A percentile compares a stretch with the other conserved stretches of the same genome.
These are phyloP conservation scores for Homalodisca vitripennis DNA, from an alignment of 1,140 invertebrate genomes.

Conservation along the genomic window DNA sequence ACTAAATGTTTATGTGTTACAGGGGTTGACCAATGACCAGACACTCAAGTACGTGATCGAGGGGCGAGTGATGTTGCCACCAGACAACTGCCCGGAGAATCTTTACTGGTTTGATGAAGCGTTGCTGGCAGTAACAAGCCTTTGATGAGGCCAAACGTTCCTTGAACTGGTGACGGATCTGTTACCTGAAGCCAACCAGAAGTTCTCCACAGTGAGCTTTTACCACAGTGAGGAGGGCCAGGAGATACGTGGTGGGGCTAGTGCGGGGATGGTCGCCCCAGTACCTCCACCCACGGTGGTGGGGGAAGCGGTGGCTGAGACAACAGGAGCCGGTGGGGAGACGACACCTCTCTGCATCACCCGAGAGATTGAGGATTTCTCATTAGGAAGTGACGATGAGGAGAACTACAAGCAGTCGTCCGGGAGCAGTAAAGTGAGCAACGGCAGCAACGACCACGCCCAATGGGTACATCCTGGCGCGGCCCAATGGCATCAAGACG, in stretches of 20 bases:
- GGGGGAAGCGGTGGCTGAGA: not conserved
- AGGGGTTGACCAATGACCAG: constrained; percentile 76
- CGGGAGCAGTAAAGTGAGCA: constrained; percentile 51
- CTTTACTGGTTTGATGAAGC: constrained; percentile 85
- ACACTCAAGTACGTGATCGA: constrained; percentile 81
- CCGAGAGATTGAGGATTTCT: constrained; percentile 43
- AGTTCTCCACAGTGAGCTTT: constrained; percentile 73
- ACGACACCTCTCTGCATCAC: constrained; percentile 43
- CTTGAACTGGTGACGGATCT: constrained; percentile 63
- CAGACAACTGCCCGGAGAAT: constrained; percentile 89
- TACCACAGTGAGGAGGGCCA: constrained; percentile 68
- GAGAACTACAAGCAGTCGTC: constrained; percentile 43
- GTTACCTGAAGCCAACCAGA: constrained; percentile 53
- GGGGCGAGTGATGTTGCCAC: constrained; percentile 88
- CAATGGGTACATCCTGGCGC: constrained; percentile 47
- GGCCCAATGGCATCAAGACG: constrained; percentile 35
- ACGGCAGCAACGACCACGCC: constrained; percentile 48
- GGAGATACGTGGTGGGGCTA: constrained; percentile 49
- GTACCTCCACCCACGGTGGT: not conserved
- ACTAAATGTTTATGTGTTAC: constrained; percentile 44
- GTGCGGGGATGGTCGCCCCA: constrained; percentile 23
- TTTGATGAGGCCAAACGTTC: constrained; percentile 78
- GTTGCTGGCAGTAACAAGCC: constrained; percentile 86
- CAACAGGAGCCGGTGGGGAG: constrained; percentile 34
- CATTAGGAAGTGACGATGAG: constrained; percentile 39